These are phyloP conservation scores for Sarcophaga carnaria DNA, from an alignment of 2,888 invertebrate species.

Conservation along the genomic window DNA sequence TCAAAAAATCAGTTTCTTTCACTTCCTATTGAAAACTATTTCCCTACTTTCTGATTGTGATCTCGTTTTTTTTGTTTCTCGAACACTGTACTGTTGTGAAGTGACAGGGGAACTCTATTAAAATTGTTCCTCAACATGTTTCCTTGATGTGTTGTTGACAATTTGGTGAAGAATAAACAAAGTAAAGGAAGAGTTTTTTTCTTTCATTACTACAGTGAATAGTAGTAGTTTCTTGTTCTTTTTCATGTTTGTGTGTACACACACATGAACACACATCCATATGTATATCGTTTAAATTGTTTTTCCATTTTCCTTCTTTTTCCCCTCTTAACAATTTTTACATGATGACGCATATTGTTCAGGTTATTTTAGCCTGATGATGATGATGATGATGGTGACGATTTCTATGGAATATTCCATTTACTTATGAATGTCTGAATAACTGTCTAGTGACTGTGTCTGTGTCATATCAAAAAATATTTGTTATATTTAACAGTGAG, in stretches of 20 bases:
- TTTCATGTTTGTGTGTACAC: conserved; percentile 8
- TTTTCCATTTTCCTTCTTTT: not conserved
- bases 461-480: not conserved
- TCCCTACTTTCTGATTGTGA: not conserved
- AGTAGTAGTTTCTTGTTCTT: not conserved
- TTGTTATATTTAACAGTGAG: not conserved
- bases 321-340: not conserved
- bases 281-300: conserved; percentile 30
- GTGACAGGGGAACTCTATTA: not conserved
- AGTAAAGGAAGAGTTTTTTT: not conserved
- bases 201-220: conserved; percentile 3
- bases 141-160: conserved; percentile 54
- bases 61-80: too few relatives aligned
- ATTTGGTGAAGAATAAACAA: conserved; percentile 43
- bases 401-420: not conserved
- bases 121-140: not conserved
- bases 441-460: not conserved
- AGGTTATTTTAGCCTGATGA: not conserved
- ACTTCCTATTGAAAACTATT: not conserved
- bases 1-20: not conserved
- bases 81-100: not conserved
- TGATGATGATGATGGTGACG: not conserved
- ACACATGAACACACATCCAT: too few relatives aligned
- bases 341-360: not conserved
- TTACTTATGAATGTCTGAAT: not conserved